Evolutionary conservation across 2,888 invertebrate genomes (phyloP), one percentile per base, ranked within the genome.

Genomic region (Blastobasis lacticolella): DNA sequence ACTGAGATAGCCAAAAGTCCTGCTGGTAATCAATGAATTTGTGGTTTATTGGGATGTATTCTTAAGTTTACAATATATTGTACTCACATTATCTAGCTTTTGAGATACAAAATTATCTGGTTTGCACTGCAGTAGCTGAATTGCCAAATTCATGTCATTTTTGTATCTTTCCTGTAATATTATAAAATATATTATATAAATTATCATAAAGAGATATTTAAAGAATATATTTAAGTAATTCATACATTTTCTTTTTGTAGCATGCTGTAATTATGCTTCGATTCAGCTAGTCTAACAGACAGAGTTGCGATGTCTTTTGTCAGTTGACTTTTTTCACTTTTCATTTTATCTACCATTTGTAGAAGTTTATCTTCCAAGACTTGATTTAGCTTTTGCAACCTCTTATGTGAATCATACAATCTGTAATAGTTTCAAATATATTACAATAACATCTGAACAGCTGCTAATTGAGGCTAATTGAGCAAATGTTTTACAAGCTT

Each of bases 91-190:
- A 75, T 96, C 95, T 68, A 95, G 91, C 83, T 94, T 95, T 73
- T 97, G 97, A 46, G 96, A 93, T 56, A 97, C 94, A 89, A 97
- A 98, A 84, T 95, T 95, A 60, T 95, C 95, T 61, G 97, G 97
- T 75, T 97, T 97, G 80, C 97, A 97, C 76, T 98, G 97, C 50
- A 98, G 89, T 67, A 98, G 89, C 81, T 97, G 97, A 63, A 97
- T 97, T 56, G 97, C 97, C 71, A 97, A 86, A 80, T 94, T 95
- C 75, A 97, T 97, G 77, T 98, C 98, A 71, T 94, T 95, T 78
- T 96, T 94, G 82, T 97, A 97, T 68, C 96, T 92, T 74, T 97
- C 97, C 97, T 97, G 89, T 45, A 92, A 92, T 45, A 57, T 52
- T 38, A 44, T 6, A 38, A 41, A 42, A 43, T 40, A 43, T 48